phyloP scores from a whole-genome alignment of 2,113 vertebrate species.

The Tympanuchus pallidicinctus region DNA sequence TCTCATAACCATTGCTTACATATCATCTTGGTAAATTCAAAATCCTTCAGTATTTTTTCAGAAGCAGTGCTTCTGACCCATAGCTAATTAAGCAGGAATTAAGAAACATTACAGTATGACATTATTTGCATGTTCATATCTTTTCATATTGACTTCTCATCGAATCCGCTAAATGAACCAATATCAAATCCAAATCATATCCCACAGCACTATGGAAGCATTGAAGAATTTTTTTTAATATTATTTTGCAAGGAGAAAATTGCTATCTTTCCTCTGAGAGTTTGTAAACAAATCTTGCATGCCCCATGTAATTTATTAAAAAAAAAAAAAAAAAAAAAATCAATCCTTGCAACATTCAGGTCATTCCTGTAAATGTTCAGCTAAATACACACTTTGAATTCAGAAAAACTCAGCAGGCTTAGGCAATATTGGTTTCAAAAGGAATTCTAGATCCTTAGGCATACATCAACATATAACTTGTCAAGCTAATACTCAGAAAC shows the following conservation, averaged over 20 bases:
- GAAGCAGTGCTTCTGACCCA: not conserved
- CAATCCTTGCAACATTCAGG: not conserved
- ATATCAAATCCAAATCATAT: not conserved
- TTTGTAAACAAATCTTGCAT: not conserved
- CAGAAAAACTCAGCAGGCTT: not conserved
- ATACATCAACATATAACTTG: not conserved
- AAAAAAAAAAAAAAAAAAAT: not conserved
- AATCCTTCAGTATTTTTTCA: not conserved
- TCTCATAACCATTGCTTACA: not conserved
- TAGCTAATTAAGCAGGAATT: slow-evolving; percentile 14
- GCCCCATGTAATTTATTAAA: not conserved
- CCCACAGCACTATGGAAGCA: not conserved
- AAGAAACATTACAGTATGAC: not conserved
- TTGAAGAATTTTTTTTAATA: not conserved
- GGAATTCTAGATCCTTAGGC: not conserved
- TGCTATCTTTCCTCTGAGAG: not conserved
- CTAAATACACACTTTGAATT: not conserved
- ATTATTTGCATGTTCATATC: not conserved
- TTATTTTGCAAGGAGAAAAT: not conserved
- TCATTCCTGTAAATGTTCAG: not conserved
- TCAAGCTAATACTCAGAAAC: not conserved
- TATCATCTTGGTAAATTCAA: not conserved
- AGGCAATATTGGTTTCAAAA: not conserved
- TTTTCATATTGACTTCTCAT: slow-evolving; percentile 21
- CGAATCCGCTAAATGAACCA: not conserved